Evolutionary conservation across 2,797 vertebrate species (phyloP), one percentile per base, ranked within the genome.

Genomic region (Sebastes ruberrimus): DNA sequence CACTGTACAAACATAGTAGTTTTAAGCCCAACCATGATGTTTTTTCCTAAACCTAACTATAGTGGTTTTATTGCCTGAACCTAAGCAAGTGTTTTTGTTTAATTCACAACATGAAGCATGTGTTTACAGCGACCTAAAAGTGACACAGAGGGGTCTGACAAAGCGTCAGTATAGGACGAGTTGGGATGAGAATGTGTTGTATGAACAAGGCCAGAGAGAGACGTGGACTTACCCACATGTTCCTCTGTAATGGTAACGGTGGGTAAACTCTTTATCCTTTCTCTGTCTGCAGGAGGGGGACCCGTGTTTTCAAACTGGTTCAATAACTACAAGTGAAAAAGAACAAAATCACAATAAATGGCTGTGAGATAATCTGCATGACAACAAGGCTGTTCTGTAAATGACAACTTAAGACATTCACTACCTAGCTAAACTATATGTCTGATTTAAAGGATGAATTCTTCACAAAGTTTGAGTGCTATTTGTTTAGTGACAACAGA

Each of bases 281-380:
- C 98, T 89, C 96, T 96, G 92, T 99, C 98, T 55, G 99, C 99
- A 55, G 98, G 99, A 6, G 98, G 99, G 0, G 99, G 99, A 65
- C 99, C 99, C 1, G 98, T 98, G 93, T 98, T 99, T 94, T 99
- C 99, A 97, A 99, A 99, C 92, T 99, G 99, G 94, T 99, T 99
- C 94, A 99, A 95, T 89, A 99, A 96, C 99, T 99, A 66, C 18
- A 88, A 67, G 23, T 38, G 6, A 80, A 69, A 83, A 56, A 64
- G 6, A 78, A 16, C 52, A 80, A 7, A 63, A 53, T 2, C 2
- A 10, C 4, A 64, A 52, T 53, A 22, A 68, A 60, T 23, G 10
- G 10, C 60, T 32, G 8, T 14, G 10, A 38, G n/a, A 32, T 53
- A 5, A 71, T 63, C 32, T 49, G 14, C 52, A 49, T 38, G 33